Percentiles rank a stretch among this genome's conserved stretches.
Conservation (phyloP, 1,140 invertebrate species). For the Apis dorsata region DNA sequence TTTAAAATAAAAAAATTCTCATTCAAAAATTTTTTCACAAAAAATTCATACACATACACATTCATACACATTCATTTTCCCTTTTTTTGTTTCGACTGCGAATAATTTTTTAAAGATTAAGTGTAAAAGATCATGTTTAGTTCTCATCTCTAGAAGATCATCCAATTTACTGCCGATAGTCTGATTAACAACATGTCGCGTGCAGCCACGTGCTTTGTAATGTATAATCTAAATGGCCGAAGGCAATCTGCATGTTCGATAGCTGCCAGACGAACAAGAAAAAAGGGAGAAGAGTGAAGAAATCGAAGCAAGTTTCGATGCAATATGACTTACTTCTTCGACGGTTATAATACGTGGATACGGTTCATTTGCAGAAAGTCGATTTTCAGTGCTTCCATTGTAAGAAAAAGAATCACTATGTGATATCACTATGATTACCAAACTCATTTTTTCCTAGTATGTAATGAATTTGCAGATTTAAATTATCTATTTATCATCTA, state of each 20-base stretch:
- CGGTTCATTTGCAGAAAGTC: constrained; percentile 39
- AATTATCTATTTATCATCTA: too few relatives aligned
- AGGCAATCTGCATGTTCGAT: constrained; percentile 46
- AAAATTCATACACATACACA: too few relatives aligned
- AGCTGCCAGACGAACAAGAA: constrained; percentile 32
- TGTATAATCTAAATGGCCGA: constrained; percentile 62
- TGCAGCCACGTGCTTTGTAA: constrained; percentile 65
- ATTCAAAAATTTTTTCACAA: too few relatives aligned
- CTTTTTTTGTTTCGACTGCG: too few relatives aligned
- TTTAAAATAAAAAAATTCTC: too few relatives aligned
- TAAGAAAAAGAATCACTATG: background rate
- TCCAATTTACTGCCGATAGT: constrained; percentile 17
- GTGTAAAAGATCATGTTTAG: constrained; percentile 8
- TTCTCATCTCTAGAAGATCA: background rate
- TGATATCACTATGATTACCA: too few relatives aligned
- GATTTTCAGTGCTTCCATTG: constrained; percentile 47
- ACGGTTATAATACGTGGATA: constrained; percentile 34
- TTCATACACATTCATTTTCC: too few relatives aligned
- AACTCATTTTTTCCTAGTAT: too few relatives aligned
- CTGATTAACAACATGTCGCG: constrained; percentile 61
- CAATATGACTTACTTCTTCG: constrained; percentile 46
- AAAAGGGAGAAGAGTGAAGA: constrained; percentile 1
- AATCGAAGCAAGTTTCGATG: background rate
- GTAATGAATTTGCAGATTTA: too few relatives aligned
- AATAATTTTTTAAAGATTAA: too few relatives aligned